These are phyloP conservation scores for Augiades crinisus DNA, from an alignment of 2,888 invertebrate species.

Conservation along the genomic window DNA sequence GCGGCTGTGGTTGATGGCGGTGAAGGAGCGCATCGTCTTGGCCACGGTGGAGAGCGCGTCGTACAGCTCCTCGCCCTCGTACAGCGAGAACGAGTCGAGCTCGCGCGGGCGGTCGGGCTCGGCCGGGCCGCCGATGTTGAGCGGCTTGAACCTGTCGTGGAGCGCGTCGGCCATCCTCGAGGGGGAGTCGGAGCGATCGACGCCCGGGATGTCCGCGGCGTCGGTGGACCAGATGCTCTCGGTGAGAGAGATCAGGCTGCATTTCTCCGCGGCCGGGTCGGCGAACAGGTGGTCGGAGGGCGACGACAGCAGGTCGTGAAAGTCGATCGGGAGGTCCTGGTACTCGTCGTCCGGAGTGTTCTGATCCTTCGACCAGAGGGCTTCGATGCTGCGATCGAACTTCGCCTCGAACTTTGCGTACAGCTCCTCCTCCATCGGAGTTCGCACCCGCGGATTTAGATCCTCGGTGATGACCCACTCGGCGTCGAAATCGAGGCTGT, in stretches of 20 bases:
- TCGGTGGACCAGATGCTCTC: slow-evolving; percentile 62
- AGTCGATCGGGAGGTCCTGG: slow-evolving; percentile 83
- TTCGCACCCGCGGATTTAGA: slow-evolving; percentile 49
- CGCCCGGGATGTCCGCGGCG: slow-evolving; percentile 37
- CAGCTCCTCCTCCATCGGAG: slow-evolving; percentile 72
- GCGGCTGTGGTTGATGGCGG: slow-evolving; percentile 83
- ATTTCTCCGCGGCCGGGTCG: slow-evolving; percentile 63
- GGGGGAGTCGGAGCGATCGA: slow-evolving; percentile 40
- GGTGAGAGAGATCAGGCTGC: slow-evolving; percentile 54
- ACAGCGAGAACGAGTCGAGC: slow-evolving; percentile 56
- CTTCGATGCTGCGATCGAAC: slow-evolving; percentile 85
- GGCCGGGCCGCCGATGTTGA: slow-evolving; percentile 45
- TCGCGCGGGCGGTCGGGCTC: slow-evolving; percentile 40
- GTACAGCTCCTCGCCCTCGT: slow-evolving; percentile 63
- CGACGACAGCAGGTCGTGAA: slow-evolving; percentile 81
- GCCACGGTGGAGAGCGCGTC: slow-evolving; percentile 64
- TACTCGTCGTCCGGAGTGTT: slow-evolving; percentile 78
- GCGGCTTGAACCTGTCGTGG: slow-evolving; percentile 53
- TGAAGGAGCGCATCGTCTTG: slow-evolving; percentile 72
- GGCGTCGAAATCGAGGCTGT: slow-evolving; percentile 52
- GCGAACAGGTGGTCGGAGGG: slow-evolving; percentile 75
- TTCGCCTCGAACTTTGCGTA: slow-evolving; percentile 84
- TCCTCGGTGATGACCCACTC: slow-evolving; percentile 63
- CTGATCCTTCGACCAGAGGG: slow-evolving; percentile 83
- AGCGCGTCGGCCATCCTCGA: slow-evolving; percentile 48